These are phyloP conservation scores for Xestia sexstrigata DNA, from an alignment of 2,888 invertebrate genomes.

Conservation along the genomic window DNA sequence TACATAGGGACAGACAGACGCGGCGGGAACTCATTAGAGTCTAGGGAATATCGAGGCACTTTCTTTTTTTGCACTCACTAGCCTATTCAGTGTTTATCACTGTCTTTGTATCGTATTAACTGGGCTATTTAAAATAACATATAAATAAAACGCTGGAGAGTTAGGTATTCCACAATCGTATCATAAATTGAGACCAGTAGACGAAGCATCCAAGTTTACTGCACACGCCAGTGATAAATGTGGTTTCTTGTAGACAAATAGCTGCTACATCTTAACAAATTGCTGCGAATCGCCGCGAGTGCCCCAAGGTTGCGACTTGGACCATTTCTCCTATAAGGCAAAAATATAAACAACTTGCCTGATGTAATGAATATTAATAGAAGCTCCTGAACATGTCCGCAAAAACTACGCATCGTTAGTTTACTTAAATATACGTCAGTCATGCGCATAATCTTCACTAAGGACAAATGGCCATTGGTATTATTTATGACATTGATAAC, in stretches of 20 bases:
- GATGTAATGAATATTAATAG: conserved; percentile 82
- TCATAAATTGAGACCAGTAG: conserved; percentile 77
- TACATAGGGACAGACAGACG: too few species aligned
- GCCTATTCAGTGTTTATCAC: conserved; percentile 30
- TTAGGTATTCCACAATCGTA: conserved; percentile 77
- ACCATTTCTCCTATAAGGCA: conserved; percentile 73
- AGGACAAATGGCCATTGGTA: conserved; percentile 40
- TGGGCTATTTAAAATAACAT: conserved; percentile 62
- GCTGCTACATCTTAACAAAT: conserved; percentile 81
- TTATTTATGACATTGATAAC: conserved; percentile 59
- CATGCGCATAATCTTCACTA: conserved; percentile 39
- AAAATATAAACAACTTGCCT: conserved; percentile 76
- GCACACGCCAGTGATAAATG: conserved; percentile 78
- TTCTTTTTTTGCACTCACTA: conserved; percentile 29
- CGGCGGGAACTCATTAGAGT: conserved; percentile 32
- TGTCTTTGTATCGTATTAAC: conserved; percentile 48
- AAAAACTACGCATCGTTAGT: conserved; percentile 68
- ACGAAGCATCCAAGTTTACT: conserved; percentile 70
- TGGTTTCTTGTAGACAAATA: conserved; percentile 82
- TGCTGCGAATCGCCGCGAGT: conserved; percentile 71
- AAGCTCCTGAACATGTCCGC: conserved; percentile 68
- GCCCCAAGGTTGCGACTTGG: conserved; percentile 70
- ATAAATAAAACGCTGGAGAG: conserved; percentile 65
- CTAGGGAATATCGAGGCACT: conserved; percentile 17
- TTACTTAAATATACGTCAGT: conserved; percentile 52